Percentiles rank a stretch among this genome's conserved stretches.
phyloP scores from a whole-genome alignment of 2,888 invertebrate genomes.

The Horisme vitalbata region DNA sequence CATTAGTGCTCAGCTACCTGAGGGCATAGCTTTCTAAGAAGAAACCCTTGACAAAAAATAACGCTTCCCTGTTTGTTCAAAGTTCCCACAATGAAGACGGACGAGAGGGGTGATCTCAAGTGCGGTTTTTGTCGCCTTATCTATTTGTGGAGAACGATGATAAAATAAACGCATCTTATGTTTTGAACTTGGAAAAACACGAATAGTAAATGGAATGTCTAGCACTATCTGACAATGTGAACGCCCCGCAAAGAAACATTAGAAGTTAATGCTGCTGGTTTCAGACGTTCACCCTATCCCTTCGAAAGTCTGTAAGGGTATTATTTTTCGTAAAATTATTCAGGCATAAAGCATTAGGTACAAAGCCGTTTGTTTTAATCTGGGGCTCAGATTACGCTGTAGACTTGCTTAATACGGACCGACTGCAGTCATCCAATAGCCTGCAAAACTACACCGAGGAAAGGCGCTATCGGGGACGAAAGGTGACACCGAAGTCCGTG shows the following conservation, averaged over 20 bases:
- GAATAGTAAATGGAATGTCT: constrained; percentile 3
- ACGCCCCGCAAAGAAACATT: constrained; percentile 20
- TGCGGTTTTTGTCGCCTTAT: constrained; percentile 71
- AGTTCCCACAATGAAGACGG: constrained; percentile 72
- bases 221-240: constrained; percentile 7
- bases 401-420: constrained; percentile 70
- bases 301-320: constrained; percentile 41
- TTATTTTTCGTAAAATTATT: constrained; percentile 63
- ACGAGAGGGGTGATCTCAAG: constrained; percentile 74
- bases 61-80: constrained; percentile 61
- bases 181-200: constrained; percentile 38
- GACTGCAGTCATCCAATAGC: constrained; percentile 77
- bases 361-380: constrained; percentile 71
- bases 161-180: constrained; percentile 61
- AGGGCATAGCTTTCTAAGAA: constrained; percentile 57
- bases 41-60: constrained; percentile 62
- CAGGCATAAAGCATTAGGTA: constrained; percentile 67
- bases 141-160: constrained; percentile 72
- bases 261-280: constrained; percentile 21
- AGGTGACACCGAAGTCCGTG: constrained; percentile 74
- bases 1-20: constrained; percentile 69
- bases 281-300: constrained; percentile 31
- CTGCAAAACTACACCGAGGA: constrained; percentile 73
- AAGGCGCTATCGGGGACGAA: constrained; percentile 73
- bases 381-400: constrained; percentile 68